Evolutionary conservation across 2,113 vertebrate genomes (phyloP).

Genomic region (Leptodactylus fuscus): DNA sequence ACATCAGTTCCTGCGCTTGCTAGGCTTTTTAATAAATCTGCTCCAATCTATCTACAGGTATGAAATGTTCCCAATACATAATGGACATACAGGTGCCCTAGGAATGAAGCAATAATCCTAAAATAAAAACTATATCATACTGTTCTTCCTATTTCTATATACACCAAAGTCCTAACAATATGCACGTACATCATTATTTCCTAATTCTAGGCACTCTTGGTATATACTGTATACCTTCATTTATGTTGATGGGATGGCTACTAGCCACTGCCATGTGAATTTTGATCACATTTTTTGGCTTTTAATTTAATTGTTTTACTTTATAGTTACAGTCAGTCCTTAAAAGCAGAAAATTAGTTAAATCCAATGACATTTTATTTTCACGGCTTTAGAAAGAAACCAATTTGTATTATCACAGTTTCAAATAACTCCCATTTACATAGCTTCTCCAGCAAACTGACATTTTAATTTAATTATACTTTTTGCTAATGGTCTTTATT

Average conservation of each 20-base stretch:
- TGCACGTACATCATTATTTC: too few species aligned
- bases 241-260: not conserved
- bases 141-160: too few species aligned
- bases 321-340: conserved; percentile 3
- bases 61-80: too few species aligned
- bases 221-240: not conserved
- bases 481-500: conserved; percentile 86
- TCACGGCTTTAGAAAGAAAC: conserved; percentile 80
- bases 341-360: conserved; percentile 20
- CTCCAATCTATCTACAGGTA: too few species aligned
- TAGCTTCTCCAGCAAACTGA: conserved; percentile 76
- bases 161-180: too few species aligned
- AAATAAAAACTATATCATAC: too few species aligned
- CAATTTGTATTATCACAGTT: conserved; percentile 80
- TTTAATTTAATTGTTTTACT: conserved; percentile 24
- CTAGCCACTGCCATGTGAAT: not conserved
- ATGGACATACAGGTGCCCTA: too few species aligned
- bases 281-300: not conserved
- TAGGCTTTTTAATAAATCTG: too few species aligned
- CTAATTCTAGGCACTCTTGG: too few species aligned
- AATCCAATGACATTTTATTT: conserved; percentile 64
- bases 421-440: conserved; percentile 82
- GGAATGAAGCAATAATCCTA: too few species aligned
- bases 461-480: conserved; percentile 87
- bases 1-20: too few species aligned